Percentiles rank a stretch among this genome's conserved stretches.
phyloP scores from a whole-genome alignment of 2,888 invertebrate species.

The Scaptodrosophila latifasciaeformis region DNA sequence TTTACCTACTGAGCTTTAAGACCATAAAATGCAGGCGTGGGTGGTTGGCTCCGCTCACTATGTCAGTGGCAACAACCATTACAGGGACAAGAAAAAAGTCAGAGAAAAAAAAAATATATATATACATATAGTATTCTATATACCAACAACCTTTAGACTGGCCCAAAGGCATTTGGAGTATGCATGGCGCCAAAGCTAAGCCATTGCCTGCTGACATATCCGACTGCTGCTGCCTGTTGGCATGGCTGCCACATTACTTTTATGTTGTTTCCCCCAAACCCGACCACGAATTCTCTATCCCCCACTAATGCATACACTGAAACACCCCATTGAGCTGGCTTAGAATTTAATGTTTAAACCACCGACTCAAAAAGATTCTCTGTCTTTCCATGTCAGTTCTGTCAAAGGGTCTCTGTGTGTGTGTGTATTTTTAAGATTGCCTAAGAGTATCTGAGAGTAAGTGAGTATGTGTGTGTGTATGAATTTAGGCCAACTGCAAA shows the following conservation, averaged over 20 bases:
- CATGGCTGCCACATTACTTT: too few species aligned
- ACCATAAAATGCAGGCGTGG: conserved; percentile 2
- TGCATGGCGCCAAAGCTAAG: conserved; percentile 1
- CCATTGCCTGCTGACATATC: neutral
- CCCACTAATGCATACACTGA: too few species aligned
- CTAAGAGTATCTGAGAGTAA: neutral
- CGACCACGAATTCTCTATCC: neutral
- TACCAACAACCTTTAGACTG: neutral
- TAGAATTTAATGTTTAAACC: neutral
- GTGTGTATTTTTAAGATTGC: neutral
- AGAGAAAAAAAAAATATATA: conserved; percentile 3
- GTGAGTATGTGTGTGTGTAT: too few species aligned
- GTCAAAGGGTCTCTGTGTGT: neutral
- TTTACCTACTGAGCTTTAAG: neutral
- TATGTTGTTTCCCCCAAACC: neutral
- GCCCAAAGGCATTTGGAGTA: neutral
- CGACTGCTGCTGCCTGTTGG: conserved; percentile 25
- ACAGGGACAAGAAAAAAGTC: conserved; percentile 7
- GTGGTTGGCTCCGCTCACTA: neutral
- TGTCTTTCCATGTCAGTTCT: too few species aligned
- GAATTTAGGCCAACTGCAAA: conserved; percentile 4
- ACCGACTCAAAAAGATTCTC: too few species aligned
- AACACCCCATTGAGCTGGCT: neutral
- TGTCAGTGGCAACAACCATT: neutral
- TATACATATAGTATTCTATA: conserved; percentile 5